Percentiles rank a stretch among this genome's conserved stretches.
Evolutionary conservation across 2,113 vertebrate species (phyloP).

Genomic region (Alouatta palliata): DNA sequence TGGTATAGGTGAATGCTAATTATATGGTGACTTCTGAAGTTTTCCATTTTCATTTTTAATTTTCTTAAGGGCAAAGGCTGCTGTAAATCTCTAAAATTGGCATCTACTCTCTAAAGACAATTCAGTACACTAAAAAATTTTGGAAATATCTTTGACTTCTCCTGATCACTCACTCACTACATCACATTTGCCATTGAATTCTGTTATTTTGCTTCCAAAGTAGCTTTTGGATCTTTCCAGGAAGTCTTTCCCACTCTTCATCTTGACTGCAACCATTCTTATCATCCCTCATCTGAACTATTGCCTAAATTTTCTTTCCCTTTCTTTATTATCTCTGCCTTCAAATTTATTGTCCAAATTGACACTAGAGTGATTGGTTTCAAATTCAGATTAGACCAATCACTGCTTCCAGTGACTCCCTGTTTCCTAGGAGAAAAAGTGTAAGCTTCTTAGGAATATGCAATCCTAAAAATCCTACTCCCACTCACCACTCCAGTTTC

Average conservation of each 20-base stretch:
- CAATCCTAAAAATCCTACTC: not conserved
- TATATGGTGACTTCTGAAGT: not conserved
- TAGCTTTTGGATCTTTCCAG: not conserved
- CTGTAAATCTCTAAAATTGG: constrained; percentile 19
- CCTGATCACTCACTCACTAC: not conserved
- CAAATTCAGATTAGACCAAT: not conserved
- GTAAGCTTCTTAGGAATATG: not conserved
- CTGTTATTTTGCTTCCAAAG: not conserved
- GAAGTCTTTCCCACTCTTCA: not conserved
- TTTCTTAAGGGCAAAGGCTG: constrained; percentile 10
- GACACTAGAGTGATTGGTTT: not conserved
- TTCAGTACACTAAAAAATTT: not conserved
- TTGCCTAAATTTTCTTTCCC: too few relatives aligned
- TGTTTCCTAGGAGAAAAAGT: not conserved
- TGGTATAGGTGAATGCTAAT: constrained; percentile 4
- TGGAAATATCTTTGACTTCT: not conserved
- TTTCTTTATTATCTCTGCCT: not conserved
- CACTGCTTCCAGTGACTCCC: not conserved
- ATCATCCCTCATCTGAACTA: not conserved
- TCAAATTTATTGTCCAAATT: not conserved
- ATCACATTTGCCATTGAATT: not conserved
- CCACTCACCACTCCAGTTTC: not conserved
- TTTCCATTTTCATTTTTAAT: constrained; percentile 33
- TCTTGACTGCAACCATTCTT: not conserved
- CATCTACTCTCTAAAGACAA: constrained; percentile 25